phyloP scores from a whole-genome alignment of 2,797 vertebrate genomes.

The Gouania willdenowi region DNA sequence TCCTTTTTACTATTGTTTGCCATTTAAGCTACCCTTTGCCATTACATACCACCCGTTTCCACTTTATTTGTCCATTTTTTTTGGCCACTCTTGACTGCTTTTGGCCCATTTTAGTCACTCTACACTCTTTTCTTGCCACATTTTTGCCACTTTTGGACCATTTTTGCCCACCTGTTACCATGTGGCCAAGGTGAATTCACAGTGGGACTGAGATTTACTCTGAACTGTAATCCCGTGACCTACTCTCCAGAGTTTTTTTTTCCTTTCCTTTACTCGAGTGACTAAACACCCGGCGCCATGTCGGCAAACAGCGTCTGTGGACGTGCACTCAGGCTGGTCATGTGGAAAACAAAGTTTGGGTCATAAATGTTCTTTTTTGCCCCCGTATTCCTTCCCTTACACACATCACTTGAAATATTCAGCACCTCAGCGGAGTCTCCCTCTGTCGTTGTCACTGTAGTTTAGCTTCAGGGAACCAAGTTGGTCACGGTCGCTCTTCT shows the following conservation, averaged over 20 bases:
- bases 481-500: slow-evolving; percentile 22
- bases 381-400: slow-evolving; percentile 2
- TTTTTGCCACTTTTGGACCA: no score
- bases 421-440: slow-evolving; percentile 24
- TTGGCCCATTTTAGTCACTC: no score
- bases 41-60: no score
- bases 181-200: no score
- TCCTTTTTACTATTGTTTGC: no score
- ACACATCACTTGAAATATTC: slow-evolving; percentile 47
- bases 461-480: slow-evolving; percentile 22
- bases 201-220: slow-evolving; percentile 10
- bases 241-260: neutral
- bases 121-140: no score
- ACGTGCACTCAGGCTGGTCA: slow-evolving; percentile 28
- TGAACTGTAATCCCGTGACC: slow-evolving; percentile 23
- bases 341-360: slow-evolving; percentile 55
- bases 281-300: slow-evolving; percentile 32
- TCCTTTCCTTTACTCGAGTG: neutral
- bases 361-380: slow-evolving; percentile 39
- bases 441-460: slow-evolving; percentile 24
- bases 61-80: no score
- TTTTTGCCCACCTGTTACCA: no score
- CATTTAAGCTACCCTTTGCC: no score
- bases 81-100: no score
- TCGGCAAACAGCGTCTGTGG: slow-evolving; percentile 31